A percentile compares a stretch with the other conserved stretches of the same genome.
phyloP scores from a whole-genome alignment of 2,888 invertebrate species.

The Palloptera scutellata region DNA sequence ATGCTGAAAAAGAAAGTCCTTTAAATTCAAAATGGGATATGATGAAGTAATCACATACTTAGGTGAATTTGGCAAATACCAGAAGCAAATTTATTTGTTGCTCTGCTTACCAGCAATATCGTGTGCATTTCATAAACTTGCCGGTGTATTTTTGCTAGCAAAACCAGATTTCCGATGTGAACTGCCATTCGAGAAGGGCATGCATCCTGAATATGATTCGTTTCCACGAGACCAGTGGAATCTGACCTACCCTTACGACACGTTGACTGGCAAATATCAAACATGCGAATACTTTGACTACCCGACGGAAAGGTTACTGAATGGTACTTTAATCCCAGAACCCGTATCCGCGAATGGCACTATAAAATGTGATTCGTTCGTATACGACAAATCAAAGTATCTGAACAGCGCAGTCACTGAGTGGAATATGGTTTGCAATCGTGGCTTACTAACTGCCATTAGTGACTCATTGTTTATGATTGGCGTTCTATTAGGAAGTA shows the following conservation, averaged over 20 bases:
- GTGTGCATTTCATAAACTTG: slow-evolving; percentile 78
- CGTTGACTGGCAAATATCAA: slow-evolving; percentile 64
- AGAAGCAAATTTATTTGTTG: slow-evolving; percentile 73
- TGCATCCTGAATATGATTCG: slow-evolving; percentile 64
- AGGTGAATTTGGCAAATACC: slow-evolving; percentile 78
- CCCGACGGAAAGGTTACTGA: slow-evolving; percentile 55
- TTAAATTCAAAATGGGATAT: slow-evolving; percentile 69
- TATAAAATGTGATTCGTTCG: slow-evolving; percentile 67
- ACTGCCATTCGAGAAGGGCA: slow-evolving; percentile 67
- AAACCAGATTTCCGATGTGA: slow-evolving; percentile 72
- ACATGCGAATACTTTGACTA: slow-evolving; percentile 67
- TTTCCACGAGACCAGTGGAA: slow-evolving; percentile 64
- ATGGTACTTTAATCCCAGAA: slow-evolving; percentile 44
- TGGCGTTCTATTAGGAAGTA: slow-evolving; percentile 77
- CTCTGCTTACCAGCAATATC: slow-evolving; percentile 76
- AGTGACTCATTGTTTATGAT: slow-evolving; percentile 73
- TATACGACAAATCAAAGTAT: slow-evolving; percentile 71
- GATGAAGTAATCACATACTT: slow-evolving; percentile 75
- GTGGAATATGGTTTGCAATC: slow-evolving; percentile 75
- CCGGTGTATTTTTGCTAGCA: slow-evolving; percentile 75
- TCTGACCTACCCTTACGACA: slow-evolving; percentile 69
- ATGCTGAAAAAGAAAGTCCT: no score
- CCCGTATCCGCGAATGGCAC: slow-evolving; percentile 47
- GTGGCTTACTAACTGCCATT: slow-evolving; percentile 70
- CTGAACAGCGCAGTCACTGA: slow-evolving; percentile 73